phyloP scores from a whole-genome alignment of 2,888 invertebrate species.

The Leptopterna dolabrata region DNA sequence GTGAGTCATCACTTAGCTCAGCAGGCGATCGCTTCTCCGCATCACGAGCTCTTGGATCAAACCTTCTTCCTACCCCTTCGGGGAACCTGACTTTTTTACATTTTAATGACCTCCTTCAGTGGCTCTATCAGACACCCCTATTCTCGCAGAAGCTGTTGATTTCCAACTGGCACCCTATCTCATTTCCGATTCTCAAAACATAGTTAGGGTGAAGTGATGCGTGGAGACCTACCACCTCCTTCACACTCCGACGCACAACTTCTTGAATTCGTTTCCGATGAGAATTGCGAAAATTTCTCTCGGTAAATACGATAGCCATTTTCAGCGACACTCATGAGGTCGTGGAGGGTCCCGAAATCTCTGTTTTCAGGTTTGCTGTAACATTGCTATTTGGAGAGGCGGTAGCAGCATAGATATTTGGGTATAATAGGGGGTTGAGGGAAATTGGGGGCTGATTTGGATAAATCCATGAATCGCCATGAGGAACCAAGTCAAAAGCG shows the following conservation, averaged over 20 bases:
- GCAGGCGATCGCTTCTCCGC: background rate
- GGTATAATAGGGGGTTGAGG: too few species aligned
- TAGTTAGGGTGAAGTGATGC: background rate
- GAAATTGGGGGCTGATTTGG: too few species aligned
- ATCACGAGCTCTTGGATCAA: background rate
- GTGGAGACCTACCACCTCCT: background rate
- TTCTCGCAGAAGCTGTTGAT: background rate
- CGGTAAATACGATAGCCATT: too few species aligned
- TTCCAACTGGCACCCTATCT: background rate
- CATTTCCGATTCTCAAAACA: constrained; percentile 3
- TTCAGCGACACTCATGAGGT: too few species aligned
- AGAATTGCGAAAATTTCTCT: too few species aligned
- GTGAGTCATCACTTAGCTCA: constrained; percentile 3
- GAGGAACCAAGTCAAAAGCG: too few species aligned
- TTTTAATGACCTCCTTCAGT: constrained; percentile 28
- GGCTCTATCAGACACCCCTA: background rate
- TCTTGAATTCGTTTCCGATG: background rate
- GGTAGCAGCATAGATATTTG: too few species aligned
- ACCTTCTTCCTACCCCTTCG: background rate
- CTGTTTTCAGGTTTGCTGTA: too few species aligned
- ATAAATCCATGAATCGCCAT: too few species aligned
- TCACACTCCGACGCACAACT: background rate
- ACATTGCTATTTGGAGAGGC: too few species aligned
- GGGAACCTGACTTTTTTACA: constrained; percentile 19
- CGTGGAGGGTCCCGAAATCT: too few species aligned